phyloP scores from a whole-genome alignment of 2,113 vertebrate genomes.

The Trichomycterus rosablanca region DNA sequence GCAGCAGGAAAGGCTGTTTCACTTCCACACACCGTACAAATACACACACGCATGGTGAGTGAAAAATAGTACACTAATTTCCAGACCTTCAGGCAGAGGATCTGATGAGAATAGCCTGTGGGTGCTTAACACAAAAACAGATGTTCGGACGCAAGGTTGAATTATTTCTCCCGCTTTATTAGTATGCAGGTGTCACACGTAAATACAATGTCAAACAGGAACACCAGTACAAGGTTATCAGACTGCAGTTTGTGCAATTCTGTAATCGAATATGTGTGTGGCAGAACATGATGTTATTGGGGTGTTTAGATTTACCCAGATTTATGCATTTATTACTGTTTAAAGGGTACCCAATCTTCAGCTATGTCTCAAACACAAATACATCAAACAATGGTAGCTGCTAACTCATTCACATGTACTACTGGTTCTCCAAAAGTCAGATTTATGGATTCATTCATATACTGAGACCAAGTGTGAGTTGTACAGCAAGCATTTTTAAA shows the following conservation, averaged over 20 bases:
- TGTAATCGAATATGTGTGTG: not conserved
- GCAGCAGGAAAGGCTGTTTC: conserved; percentile 23
- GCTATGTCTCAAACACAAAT: no score
- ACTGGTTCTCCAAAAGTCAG: no score
- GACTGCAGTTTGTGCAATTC: not conserved
- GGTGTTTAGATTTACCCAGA: no score
- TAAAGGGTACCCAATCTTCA: no score
- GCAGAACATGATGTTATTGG: not conserved
- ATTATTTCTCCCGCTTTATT: not conserved
- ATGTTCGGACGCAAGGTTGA: not conserved
- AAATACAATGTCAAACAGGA: not conserved
- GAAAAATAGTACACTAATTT: not conserved
- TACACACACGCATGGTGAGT: not conserved
- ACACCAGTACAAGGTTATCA: not conserved
- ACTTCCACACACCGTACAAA: conserved; percentile 7
- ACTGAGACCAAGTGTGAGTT: no score
- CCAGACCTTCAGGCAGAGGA: not conserved
- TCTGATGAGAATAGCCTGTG: not conserved
- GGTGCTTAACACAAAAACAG: not conserved
- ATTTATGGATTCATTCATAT: no score
- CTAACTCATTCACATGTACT: no score
- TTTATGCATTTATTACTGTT: no score
- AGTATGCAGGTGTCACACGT: not conserved
- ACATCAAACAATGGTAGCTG: no score
- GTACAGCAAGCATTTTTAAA: no score